Percentiles rank a stretch among this genome's conserved stretches.
Conservation (phyloP, 2,113 vertebrate genomes). For the Tenebrosternarchus preto region DNA sequence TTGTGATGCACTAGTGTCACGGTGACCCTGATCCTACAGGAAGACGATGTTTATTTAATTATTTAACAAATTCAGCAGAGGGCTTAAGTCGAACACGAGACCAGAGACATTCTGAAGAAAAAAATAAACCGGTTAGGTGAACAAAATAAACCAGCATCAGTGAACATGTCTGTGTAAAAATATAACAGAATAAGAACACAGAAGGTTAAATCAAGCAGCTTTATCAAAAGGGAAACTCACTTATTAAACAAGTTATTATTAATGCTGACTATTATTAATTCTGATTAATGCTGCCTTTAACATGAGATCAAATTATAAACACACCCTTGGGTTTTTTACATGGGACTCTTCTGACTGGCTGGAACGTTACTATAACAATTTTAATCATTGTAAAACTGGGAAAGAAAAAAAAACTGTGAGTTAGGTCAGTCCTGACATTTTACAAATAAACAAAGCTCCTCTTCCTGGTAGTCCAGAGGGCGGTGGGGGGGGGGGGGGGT, state of each 20-base stretch:
- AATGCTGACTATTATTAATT: too few relatives aligned
- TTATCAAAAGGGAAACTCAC: not conserved
- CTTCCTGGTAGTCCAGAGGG: constrained; percentile 43
- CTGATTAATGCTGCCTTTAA: too few relatives aligned
- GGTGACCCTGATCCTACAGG: too few relatives aligned
- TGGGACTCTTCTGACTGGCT: constrained; percentile 7
- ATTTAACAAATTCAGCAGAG: too few relatives aligned
- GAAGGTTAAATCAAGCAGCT: not conserved
- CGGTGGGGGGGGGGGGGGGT: constrained; percentile 54
- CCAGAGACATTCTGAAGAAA: too few relatives aligned
- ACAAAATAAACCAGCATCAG: not conserved
- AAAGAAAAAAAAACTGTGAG: constrained; percentile 30
- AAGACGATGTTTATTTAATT: too few relatives aligned
- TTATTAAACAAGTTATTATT: constrained; percentile 40
- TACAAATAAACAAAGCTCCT: constrained; percentile 50
- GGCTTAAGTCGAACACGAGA: too few relatives aligned
- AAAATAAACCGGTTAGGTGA: too few relatives aligned
- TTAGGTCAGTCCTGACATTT: constrained; percentile 52
- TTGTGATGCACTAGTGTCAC: not conserved
- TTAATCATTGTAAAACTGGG: constrained; percentile 22
- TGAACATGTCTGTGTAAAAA: not conserved
- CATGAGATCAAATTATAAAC: constrained; percentile 29
- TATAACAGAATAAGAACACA: not conserved
- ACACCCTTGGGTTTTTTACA: constrained; percentile 23
- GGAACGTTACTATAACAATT: too few relatives aligned